Evolutionary conservation across 2,113 vertebrate species (phyloP).

Genomic region (Percina caprodes): DNA sequence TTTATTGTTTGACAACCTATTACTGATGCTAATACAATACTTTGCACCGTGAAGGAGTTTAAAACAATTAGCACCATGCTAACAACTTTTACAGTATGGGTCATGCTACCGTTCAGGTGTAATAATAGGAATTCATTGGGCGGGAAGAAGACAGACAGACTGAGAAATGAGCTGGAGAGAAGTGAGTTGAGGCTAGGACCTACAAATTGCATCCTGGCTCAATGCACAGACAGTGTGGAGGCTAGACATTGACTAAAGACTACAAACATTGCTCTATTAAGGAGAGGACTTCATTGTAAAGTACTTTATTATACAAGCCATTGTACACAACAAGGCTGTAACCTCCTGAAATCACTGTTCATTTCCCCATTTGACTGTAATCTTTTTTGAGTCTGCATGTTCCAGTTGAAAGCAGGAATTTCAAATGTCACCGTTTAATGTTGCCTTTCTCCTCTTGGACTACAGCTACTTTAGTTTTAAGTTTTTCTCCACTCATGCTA

Average conservation of each 20-base stretch:
- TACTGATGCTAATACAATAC: constrained; percentile 20
- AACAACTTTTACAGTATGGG: constrained; percentile 29
- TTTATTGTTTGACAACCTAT: constrained; percentile 25
- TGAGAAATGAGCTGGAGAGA: constrained; percentile 43
- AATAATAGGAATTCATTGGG: constrained; percentile 31
- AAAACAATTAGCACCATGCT: constrained; percentile 36
- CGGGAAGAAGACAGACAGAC: constrained; percentile 26
- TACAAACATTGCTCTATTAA: constrained; percentile 13
- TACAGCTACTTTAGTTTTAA: not conserved
- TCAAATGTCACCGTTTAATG: not conserved
- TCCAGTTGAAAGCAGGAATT: not conserved
- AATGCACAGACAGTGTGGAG: not conserved
- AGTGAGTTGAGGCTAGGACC: constrained; percentile 1
- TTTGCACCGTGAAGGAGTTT: constrained; percentile 6
- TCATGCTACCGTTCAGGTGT: constrained; percentile 35
- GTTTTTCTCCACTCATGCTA: not conserved
- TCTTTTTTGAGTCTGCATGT: not conserved
- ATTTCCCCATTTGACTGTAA: not conserved
- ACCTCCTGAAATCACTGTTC: not conserved
- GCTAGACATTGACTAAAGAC: constrained; percentile 8
- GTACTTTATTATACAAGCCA: not conserved
- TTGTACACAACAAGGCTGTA: not conserved
- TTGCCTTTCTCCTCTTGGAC: not conserved
- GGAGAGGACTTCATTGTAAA: not conserved
- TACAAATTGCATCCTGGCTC: constrained; percentile 27